phyloP scores from a whole-genome alignment of 2,113 vertebrate genomes.

The Esox niger region DNA sequence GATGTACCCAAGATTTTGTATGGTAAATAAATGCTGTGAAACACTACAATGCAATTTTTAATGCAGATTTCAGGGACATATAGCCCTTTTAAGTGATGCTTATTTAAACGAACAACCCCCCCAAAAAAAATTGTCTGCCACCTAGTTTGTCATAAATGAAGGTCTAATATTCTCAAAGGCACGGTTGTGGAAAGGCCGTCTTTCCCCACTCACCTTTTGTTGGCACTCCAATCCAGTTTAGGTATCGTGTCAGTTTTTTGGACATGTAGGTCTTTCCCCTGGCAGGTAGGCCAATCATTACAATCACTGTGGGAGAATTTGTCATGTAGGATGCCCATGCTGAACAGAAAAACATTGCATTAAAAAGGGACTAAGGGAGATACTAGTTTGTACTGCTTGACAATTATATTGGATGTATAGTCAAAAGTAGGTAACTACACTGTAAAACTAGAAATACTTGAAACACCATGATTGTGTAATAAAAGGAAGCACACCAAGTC shows the following conservation, averaged over 20 bases:
- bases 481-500: too few species aligned
- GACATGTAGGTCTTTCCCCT: slow-evolving; percentile 93
- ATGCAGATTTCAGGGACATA: too few species aligned
- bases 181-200: too few species aligned
- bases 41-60: too few species aligned
- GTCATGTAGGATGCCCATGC: slow-evolving; percentile 98
- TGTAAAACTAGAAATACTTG: too few species aligned
- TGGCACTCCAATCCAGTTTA: slow-evolving; percentile 97
- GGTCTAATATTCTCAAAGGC: not conserved
- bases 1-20: too few species aligned
- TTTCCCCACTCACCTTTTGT: slow-evolving; percentile 81
- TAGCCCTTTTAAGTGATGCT: too few species aligned
- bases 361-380: too few species aligned
- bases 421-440: not conserved
- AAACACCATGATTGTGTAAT: too few species aligned
- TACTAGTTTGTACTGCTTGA: not conserved
- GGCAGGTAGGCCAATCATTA: slow-evolving; percentile 94
- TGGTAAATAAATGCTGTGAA: too few species aligned
- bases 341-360: slow-evolving; percentile 49
- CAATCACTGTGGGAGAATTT: slow-evolving; percentile 93
- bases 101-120: not conserved
- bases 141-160: not conserved
- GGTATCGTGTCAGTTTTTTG: slow-evolving; percentile 96
- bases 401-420: not conserved
- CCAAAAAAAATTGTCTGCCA: not conserved